These are phyloP conservation scores for Rhincodon typus DNA, from an alignment of 2,797 vertebrate genomes.

Conservation along the genomic window DNA sequence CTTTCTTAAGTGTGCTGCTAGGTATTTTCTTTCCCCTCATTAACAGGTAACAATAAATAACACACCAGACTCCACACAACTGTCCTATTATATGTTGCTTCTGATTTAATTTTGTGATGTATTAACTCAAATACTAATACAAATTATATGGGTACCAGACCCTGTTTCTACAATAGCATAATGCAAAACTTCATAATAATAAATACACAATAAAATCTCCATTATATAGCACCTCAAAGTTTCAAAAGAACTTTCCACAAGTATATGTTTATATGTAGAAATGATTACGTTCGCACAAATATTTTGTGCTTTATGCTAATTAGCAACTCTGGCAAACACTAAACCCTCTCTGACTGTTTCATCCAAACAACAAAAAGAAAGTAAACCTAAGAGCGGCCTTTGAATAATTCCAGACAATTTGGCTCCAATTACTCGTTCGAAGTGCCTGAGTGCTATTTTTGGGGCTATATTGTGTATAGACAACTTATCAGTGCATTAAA, in stretches of 20 bases:
- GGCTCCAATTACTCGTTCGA: background rate
- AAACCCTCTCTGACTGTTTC: background rate
- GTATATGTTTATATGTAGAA: background rate
- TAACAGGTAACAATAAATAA: background rate
- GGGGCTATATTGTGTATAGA: background rate
- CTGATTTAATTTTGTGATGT: background rate
- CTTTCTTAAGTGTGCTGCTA: background rate
- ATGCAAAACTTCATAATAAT: background rate
- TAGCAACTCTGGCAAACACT: background rate
- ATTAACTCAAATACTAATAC: background rate
- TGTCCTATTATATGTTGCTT: background rate
- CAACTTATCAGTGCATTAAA: background rate
- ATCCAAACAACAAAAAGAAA: background rate
- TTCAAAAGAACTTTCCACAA: background rate
- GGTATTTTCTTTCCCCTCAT: background rate
- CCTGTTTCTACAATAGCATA: background rate
- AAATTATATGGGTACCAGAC: background rate
- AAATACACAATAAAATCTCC: background rate
- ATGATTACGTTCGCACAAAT: background rate
- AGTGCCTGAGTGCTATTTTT: background rate
- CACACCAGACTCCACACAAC: background rate
- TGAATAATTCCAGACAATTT: background rate
- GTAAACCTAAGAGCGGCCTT: background rate
- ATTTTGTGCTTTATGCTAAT: background rate
- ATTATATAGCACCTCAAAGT: background rate